Evolutionary conservation across 2,888 invertebrate genomes (phyloP).

Genomic region (Heliconius sara): DNA sequence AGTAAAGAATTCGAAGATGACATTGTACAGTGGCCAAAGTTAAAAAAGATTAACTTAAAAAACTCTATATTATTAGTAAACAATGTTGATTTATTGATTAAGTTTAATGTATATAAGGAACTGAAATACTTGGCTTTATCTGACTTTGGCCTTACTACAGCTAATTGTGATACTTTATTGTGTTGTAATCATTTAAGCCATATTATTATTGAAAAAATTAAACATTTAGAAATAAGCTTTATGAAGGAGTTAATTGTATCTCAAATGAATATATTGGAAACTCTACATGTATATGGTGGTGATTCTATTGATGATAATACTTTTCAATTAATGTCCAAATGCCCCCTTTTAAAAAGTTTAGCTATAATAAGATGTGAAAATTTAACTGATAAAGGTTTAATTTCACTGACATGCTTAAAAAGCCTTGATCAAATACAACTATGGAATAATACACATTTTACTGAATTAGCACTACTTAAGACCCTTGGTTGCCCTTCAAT

Average conservation of each 20-base stretch:
- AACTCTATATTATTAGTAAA: constrained; percentile 66
- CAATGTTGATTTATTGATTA: constrained; percentile 60
- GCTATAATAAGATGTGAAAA: constrained; percentile 74
- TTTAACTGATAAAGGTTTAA: constrained; percentile 70
- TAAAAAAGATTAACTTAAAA: constrained; percentile 70
- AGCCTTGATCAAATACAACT: constrained; percentile 68
- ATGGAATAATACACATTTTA: constrained; percentile 76
- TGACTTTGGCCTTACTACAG: constrained; percentile 70
- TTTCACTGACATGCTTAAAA: constrained; percentile 60
- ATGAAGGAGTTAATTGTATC: constrained; percentile 64
- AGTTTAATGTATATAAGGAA: constrained; percentile 66
- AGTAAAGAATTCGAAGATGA: constrained; percentile 67
- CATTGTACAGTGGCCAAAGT: constrained; percentile 64
- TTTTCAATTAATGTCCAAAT: constrained; percentile 65
- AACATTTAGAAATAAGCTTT: constrained; percentile 63
- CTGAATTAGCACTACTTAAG: constrained; percentile 63
- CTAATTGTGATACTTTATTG: constrained; percentile 68
- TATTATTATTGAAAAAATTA: constrained; percentile 76
- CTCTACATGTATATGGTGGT: constrained; percentile 74
- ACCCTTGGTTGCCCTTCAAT: constrained; percentile 65
- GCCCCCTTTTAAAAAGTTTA: constrained; percentile 66
- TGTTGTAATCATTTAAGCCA: constrained; percentile 66
- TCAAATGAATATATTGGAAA: constrained; percentile 62
- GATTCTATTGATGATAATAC: constrained; percentile 68
- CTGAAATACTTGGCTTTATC: constrained; percentile 68